These are phyloP conservation scores for Sinocyclocheilus maitianheensis DNA, from an alignment of 2,113 vertebrate species.

Conservation along the genomic window DNA sequence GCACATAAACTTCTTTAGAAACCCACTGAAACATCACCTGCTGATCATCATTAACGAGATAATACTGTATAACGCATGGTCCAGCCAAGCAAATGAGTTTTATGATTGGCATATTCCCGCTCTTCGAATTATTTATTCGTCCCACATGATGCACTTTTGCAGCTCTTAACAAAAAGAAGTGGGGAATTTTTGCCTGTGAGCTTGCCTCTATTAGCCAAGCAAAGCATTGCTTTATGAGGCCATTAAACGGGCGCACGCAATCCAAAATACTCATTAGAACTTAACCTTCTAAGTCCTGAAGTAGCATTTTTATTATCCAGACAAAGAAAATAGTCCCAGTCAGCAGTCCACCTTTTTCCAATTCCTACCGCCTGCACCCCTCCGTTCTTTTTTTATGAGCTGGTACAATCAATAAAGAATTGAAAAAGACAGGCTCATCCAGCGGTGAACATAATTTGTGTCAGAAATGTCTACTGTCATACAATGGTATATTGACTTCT, in stretches of 20 bases:
- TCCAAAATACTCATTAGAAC: conserved; percentile 94
- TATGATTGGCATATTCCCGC: conserved; percentile 41
- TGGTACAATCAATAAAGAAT: conserved; percentile 90
- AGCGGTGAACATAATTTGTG: conserved; percentile 82
- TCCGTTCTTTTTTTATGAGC: conserved; percentile 80
- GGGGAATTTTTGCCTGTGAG: conserved; percentile 85
- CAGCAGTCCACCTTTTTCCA: conserved; percentile 76
- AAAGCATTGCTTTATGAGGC: conserved; percentile 91
- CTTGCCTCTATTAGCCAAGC: conserved; percentile 87
- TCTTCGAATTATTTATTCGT: conserved; percentile 30
- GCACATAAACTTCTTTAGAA: background rate
- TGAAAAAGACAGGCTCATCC: conserved; percentile 76
- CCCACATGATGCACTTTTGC: conserved; percentile 16
- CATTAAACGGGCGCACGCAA: conserved; percentile 89
- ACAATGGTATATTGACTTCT: conserved; percentile 83
- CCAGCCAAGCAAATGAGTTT: conserved; percentile 15
- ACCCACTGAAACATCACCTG: background rate
- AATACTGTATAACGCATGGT: background rate
- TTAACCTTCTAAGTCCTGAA: conserved; percentile 94
- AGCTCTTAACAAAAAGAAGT: conserved; percentile 68
- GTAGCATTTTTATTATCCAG: conserved; percentile 91
- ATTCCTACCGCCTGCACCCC: conserved; percentile 43
- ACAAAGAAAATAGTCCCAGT: conserved; percentile 86
- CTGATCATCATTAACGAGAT: conserved; percentile 34
- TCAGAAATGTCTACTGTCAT: conserved; percentile 75